Percentiles rank a stretch among this genome's conserved stretches.
Evolutionary conservation across 2,113 vertebrate genomes (phyloP).

Genomic region (Paramormyrops kingsleyae): DNA sequence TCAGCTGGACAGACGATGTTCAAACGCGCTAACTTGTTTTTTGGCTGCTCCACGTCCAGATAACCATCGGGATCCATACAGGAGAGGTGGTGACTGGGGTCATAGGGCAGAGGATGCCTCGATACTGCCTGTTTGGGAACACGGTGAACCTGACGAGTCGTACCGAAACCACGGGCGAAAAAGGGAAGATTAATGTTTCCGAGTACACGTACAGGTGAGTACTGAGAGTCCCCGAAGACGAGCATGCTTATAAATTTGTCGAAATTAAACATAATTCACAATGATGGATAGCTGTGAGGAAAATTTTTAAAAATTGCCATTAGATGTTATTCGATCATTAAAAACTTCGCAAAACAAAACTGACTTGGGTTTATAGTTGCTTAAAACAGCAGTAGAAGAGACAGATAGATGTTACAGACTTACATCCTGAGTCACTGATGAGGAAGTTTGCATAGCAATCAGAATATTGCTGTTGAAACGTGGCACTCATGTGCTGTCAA

Average conservation of each 20-base stretch:
- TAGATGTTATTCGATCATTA: neutral
- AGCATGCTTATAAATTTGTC: neutral
- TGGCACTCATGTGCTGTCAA: neutral
- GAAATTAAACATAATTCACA: neutral
- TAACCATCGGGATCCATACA: constrained; percentile 96
- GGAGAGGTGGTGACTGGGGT: constrained; percentile 97
- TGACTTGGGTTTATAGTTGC: neutral
- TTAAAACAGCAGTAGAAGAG: neutral
- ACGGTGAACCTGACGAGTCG: constrained; percentile 97
- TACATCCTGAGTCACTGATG: neutral
- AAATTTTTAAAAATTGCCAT: neutral
- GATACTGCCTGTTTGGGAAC: constrained; percentile 96
- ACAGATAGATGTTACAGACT: neutral
- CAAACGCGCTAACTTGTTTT: neutral
- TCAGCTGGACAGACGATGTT: neutral
- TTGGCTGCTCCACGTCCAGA: constrained; percentile 57
- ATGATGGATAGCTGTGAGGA: neutral
- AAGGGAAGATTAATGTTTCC: constrained; percentile 91
- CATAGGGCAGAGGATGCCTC: constrained; percentile 96
- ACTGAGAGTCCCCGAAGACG: neutral
- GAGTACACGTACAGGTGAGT: constrained; percentile 90
- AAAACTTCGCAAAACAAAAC: neutral
- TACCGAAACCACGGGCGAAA: constrained; percentile 95
- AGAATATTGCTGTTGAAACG: neutral
- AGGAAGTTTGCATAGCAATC: neutral